Percentiles rank a stretch among this genome's conserved stretches.
phyloP scores from a whole-genome alignment of 2,113 vertebrate genomes.

The Daboia siamensis region DNA sequence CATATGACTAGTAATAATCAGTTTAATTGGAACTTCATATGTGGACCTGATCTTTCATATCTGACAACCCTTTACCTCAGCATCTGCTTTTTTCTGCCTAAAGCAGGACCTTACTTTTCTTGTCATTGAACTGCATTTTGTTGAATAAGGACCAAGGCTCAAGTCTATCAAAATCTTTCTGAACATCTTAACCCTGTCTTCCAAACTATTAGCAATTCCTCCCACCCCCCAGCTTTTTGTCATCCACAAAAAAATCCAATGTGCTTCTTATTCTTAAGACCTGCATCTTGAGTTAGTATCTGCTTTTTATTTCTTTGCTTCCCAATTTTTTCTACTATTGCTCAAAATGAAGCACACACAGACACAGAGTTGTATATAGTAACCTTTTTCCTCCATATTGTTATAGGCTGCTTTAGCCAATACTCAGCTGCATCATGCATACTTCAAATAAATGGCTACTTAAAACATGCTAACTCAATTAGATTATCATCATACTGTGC shows the following conservation, averaged over 20 bases:
- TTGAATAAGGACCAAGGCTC: background rate
- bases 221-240: background rate
- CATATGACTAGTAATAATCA: background rate
- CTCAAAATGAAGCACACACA: background rate
- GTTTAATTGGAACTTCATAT: background rate
- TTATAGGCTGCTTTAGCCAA: background rate
- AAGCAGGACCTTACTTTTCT: background rate
- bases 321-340: background rate
- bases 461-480: conserved; percentile 41
- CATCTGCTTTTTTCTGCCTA: background rate
- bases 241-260: background rate
- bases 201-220: background rate
- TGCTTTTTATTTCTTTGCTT: background rate
- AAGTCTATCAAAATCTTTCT: background rate
- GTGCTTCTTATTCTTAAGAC: background rate
- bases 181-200: background rate
- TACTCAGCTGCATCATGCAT: conserved; percentile 2
- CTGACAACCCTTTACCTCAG: background rate
- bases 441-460: conserved; percentile 33
- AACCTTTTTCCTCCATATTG: background rate
- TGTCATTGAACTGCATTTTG: background rate
- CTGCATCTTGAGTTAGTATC: background rate
- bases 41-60: background rate
- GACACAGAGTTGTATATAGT: background rate
- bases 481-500: conserved; percentile 36